Base-by-base conservation (phyloP, 2,888 invertebrate genomes). In the Sesamia inferens region DNA sequence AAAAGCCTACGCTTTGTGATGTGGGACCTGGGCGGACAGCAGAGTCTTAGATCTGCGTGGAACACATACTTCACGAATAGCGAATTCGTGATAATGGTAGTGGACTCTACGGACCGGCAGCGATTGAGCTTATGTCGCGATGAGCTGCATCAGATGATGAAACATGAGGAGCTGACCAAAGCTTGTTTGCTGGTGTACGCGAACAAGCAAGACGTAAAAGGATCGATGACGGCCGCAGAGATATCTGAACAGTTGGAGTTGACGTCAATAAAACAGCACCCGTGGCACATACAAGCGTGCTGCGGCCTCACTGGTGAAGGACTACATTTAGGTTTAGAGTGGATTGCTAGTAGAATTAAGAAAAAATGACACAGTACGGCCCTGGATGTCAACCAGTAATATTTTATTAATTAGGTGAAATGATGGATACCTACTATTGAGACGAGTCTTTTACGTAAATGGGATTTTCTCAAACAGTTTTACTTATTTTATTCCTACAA, bases 11-110 rank as follows among this genome's bases (percentile, higher is more conserved):
- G 99, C 90, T 99, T 99, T 93, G 98, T 99, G 68, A 99, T 99
- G 98, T 99, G 99, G 99, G 99, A 99, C 94, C 97, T 99, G 42
- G 99, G 99, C 19, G 99, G 99, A 0, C 99, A 99, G 92, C 99
- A 99, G 92, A 99, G 99, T 79, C 95, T 99, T 79, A 96, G 99
- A 73, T 98, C 99, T 66, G 99, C 99, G 19, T 99, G 99, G 99
- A 99, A 98, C 91, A 99, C 99, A 66, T 99, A 99, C 93, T 99
- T 99, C 91, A 98, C 98, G 75, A 99, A 99, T 91, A 99, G 99
- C 87, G 99, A 99, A 97, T 99, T 99, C 96, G 98, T 99, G 76
- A 99, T 99, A 91, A 98, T 99, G 97, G 99, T 99, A 71, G 98
- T 99, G 89, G 99, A 99, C 94, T 99, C 99, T 70, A 99, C 99